Evolutionary conservation across 1,140 invertebrate genomes (phyloP).

Genomic region (Formica selysi): DNA sequence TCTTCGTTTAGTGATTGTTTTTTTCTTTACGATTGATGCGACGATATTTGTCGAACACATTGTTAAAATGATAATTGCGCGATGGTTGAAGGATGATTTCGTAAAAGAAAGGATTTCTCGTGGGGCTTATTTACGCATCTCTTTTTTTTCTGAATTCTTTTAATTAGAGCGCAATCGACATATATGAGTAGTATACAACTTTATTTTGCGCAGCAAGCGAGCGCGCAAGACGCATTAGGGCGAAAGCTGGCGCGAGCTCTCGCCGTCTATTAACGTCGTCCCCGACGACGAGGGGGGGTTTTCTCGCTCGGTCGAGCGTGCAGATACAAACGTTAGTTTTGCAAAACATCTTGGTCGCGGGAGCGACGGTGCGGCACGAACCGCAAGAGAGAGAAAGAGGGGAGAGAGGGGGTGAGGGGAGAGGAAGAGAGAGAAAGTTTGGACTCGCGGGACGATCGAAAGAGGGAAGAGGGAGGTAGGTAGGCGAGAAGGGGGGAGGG

Average conservation of each 20-base stretch:
- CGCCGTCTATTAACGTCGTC: slow-evolving; percentile 64
- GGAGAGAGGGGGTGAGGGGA: slow-evolving; percentile 21
- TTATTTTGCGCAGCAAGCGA: neutral
- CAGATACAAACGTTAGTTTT: slow-evolving; percentile 85
- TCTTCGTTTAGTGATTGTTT: slow-evolving; percentile 7
- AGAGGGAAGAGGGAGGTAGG: slow-evolving; percentile 59
- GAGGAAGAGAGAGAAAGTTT: slow-evolving; percentile 13
- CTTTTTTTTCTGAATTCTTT: neutral
- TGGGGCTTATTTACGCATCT: neutral
- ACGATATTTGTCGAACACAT: slow-evolving; percentile 1
- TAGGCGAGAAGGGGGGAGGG: slow-evolving; percentile 34
- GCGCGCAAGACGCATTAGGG: neutral
- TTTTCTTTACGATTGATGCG: slow-evolving; percentile 9
- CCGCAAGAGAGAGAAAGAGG: slow-evolving; percentile 65
- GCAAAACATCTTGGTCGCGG: slow-evolving; percentile 83
- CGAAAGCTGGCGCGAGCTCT: slow-evolving; percentile 48
- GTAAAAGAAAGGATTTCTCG: neutral
- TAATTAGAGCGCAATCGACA: slow-evolving; percentile 6
- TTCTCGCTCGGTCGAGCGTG: slow-evolving; percentile 70
- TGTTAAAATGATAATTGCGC: neutral
- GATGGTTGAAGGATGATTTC: neutral
- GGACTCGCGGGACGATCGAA: slow-evolving; percentile 42
- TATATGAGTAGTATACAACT: slow-evolving; percentile 8
- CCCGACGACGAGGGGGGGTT: slow-evolving; percentile 57
- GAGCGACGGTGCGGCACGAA: slow-evolving; percentile 74